phyloP scores from a whole-genome alignment of 2,113 vertebrate genomes.

The Odocoileus hemionus region DNA sequence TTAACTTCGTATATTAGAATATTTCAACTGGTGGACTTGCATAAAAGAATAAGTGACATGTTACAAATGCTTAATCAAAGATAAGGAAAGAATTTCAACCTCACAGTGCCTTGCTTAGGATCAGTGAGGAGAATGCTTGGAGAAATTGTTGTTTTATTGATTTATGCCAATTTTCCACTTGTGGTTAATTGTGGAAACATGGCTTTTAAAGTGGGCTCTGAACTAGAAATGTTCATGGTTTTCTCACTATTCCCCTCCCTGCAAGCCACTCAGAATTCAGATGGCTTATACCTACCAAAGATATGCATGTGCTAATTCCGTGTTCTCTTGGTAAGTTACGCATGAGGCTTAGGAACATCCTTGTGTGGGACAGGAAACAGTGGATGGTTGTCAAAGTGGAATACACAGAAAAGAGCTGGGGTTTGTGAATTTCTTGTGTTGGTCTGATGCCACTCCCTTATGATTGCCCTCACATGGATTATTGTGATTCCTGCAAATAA shows the following conservation, averaged over 20 bases:
- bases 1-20: neutral
- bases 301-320: neutral
- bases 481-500: neutral
- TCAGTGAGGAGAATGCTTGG: neutral
- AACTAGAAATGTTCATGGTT: neutral
- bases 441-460: neutral
- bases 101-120: neutral
- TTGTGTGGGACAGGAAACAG: neutral
- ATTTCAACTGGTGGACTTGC: neutral
- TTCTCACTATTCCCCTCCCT: neutral
- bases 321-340: neutral
- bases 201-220: neutral
- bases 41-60: neutral
- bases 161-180: neutral
- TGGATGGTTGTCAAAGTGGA: neutral
- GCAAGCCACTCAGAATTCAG: neutral
- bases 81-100: neutral
- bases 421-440: neutral
- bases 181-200: neutral
- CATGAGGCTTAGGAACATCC: neutral
- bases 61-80: neutral
- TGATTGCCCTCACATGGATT: neutral
- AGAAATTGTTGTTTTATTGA: neutral
- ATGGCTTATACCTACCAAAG: neutral
- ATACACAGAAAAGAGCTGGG: neutral